These are phyloP conservation scores for Pollenia labialis DNA, from an alignment of 2,888 invertebrate genomes.

Conservation along the genomic window DNA sequence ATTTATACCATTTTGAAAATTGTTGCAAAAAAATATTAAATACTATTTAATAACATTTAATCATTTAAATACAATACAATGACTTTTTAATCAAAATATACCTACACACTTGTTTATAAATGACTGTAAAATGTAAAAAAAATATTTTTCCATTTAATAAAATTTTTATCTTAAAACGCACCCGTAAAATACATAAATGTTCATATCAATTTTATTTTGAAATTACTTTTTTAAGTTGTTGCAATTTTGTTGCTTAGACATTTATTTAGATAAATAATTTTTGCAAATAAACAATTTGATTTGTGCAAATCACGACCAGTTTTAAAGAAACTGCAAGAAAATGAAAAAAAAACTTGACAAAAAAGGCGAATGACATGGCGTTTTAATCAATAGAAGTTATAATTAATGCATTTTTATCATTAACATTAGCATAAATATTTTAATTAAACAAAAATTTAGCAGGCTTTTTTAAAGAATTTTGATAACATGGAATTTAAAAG, in stretches of 20 bases:
- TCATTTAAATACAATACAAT: slow-evolving; percentile 5
- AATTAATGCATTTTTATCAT: slow-evolving; percentile 41
- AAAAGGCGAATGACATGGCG: slow-evolving; percentile 48
- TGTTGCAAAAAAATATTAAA: neutral
- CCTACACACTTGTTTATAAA: slow-evolving; percentile 7
- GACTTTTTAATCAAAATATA: slow-evolving; percentile 5
- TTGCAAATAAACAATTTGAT: slow-evolving; percentile 52
- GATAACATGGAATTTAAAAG: neutral
- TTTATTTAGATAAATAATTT: slow-evolving; percentile 47
- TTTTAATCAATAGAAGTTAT: slow-evolving; percentile 52
- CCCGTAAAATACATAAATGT: slow-evolving; percentile 59
- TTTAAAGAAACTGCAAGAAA: slow-evolving; percentile 20
- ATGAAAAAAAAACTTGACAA: slow-evolving; percentile 12
- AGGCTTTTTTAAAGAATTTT: slow-evolving; percentile 12
- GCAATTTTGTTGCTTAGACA: slow-evolving; percentile 43
- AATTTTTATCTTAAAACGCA: slow-evolving; percentile 55
- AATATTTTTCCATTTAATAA: slow-evolving; percentile 25
- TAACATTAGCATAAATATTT: slow-evolving; percentile 42
- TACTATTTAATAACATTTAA: neutral
- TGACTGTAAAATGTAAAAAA: neutral
- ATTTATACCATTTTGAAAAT: neutral
- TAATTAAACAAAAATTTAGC: slow-evolving; percentile 25
- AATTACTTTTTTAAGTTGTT: neutral
- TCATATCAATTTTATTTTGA: slow-evolving; percentile 52
- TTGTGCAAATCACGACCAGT: slow-evolving; percentile 60